Base-by-base conservation (phyloP, 2,113 vertebrate species). In the Erythrolamprus reginae region DNA sequence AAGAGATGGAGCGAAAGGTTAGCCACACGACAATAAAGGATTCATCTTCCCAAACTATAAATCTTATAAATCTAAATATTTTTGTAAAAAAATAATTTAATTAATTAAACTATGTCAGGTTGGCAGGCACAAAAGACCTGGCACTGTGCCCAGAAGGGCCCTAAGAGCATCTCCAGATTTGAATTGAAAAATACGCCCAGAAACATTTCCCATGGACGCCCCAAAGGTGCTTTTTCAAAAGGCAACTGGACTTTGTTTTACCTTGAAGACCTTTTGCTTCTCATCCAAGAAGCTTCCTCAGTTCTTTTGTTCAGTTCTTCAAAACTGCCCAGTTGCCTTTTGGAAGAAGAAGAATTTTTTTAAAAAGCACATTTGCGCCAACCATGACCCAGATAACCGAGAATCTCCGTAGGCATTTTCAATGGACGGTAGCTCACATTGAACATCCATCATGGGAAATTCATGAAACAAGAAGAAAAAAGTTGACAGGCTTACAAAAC, bases 1-100 rank as follows among this genome's bases (percentile, higher is more conserved):
- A 0, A 9, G 0, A 0, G 65, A 24, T 26, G 87, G 48, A 38
- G 2, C 1, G 19, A 77, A 77, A 28, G 28, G 15, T 26, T 52
- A 50, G 26, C 33, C 5, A 48, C 47, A 13, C 1, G 26, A 56
- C 1, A n/a, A 42, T n/a, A 47, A 52, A 84, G 0, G 42, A 8
- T 84, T 92, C 58, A 17, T 58, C 21, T 85, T 47, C 47, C 47
- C 7, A 84, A 12, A n/a, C n/a, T n/a, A n/a, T n/a, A n/a, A n/a
- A n/a, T n/a, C n/a, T n/a, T n/a, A n/a, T n/a, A n/a, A n/a, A n/a
- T n/a, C n/a, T n/a, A n/a, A n/a, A n/a, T n/a, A n/a, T n/a, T n/a
- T n/a, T n/a, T n/a, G n/a, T n/a, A n/a, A n/a, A n/a, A n/a, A n/a
- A n/a, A n/a, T n/a, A n/a, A n/a, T n/a, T n/a, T n/a, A n/a, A n/a